A percentile compares a stretch with the other conserved stretches of the same genome.
Evolutionary conservation across 2,888 invertebrate genomes (phyloP).

Genomic region (Aromia moschata): DNA sequence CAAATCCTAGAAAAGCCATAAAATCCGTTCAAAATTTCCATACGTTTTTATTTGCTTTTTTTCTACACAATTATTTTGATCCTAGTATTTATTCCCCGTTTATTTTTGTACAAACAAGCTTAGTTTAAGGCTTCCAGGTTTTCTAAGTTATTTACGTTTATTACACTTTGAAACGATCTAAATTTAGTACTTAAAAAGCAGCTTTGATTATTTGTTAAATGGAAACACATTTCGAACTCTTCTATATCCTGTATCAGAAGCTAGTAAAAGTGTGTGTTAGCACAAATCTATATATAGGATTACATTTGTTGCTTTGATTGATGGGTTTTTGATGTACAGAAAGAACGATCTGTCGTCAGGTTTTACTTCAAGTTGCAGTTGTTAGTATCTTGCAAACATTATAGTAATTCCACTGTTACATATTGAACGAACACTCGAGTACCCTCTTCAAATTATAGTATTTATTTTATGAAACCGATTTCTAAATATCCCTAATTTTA

Average conservation of each 20-base stretch:
- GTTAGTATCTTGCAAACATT: too few species aligned
- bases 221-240: constrained; percentile 41
- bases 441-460: too few species aligned
- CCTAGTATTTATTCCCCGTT: constrained; percentile 32
- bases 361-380: too few species aligned
- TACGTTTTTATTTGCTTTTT: constrained; percentile 16
- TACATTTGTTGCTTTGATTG: too few species aligned
- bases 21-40: constrained; percentile 7
- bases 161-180: constrained; percentile 13
- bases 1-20: constrained; percentile 2
- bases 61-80: constrained; percentile 33
- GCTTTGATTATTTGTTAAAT: constrained; percentile 31
- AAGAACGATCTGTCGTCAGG: too few species aligned
- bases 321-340: too few species aligned
- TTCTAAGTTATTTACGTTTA: constrained; percentile 18
- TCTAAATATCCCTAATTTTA: too few species aligned
- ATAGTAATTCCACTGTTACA: too few species aligned
- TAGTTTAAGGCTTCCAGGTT: constrained; percentile 26
- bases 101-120: constrained; percentile 38
- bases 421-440: too few species aligned
- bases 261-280: neutral
- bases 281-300: constrained; percentile 7
- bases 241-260: constrained; percentile 30
- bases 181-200: constrained; percentile 15
- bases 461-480: too few species aligned